Conservation (phyloP, 2,888 invertebrate species). For the Ptychoptera albimana region DNA sequence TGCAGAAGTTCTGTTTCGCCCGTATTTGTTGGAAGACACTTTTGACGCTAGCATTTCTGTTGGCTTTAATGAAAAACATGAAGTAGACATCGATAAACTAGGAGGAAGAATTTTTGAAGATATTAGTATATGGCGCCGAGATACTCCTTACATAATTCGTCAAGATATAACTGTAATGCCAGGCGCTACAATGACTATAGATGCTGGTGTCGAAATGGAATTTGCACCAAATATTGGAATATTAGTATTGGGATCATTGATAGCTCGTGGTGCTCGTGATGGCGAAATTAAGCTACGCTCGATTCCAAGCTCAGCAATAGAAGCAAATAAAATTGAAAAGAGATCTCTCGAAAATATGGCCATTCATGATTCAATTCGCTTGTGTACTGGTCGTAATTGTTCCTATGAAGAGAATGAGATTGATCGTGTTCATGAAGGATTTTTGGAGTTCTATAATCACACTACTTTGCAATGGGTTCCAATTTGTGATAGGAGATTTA, state of each 20-base stretch:
- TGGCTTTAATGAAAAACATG: conserved; percentile 40
- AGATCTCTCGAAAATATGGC: conserved; percentile 40
- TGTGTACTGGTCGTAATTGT: conserved; percentile 64
- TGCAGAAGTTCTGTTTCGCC: conserved; percentile 79
- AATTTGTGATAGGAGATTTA: conserved; percentile 88
- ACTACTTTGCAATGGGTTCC: conserved; percentile 96
- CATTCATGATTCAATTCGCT: conserved; percentile 47
- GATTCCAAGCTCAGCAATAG: conserved; percentile 16
- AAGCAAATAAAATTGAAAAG: conserved; percentile 19
- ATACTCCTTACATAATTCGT: conserved; percentile 59
- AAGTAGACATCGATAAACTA: conserved; percentile 46
- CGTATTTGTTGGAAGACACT: conserved; percentile 64
- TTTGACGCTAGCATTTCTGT: conserved; percentile 63
- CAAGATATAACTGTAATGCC: conserved; percentile 97
- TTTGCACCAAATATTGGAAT: conserved; percentile 94
- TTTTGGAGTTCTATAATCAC: conserved; percentile 85
- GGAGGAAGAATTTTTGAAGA: conserved; percentile 62
- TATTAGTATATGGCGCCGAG: conserved; percentile 43
- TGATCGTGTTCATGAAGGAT: conserved; percentile 55
- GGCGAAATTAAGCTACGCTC: conserved; percentile 68
- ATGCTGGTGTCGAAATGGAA: conserved; percentile 79
- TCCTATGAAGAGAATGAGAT: conserved; percentile 37
- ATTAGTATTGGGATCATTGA: conserved; percentile 77
- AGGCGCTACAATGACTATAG: conserved; percentile 66
- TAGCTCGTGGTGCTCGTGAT: conserved; percentile 62